Percentiles rank a stretch among this genome's conserved stretches.
Evolutionary conservation across 2,888 invertebrate genomes (phyloP).

Genomic region (Danaus chrysippus): DNA sequence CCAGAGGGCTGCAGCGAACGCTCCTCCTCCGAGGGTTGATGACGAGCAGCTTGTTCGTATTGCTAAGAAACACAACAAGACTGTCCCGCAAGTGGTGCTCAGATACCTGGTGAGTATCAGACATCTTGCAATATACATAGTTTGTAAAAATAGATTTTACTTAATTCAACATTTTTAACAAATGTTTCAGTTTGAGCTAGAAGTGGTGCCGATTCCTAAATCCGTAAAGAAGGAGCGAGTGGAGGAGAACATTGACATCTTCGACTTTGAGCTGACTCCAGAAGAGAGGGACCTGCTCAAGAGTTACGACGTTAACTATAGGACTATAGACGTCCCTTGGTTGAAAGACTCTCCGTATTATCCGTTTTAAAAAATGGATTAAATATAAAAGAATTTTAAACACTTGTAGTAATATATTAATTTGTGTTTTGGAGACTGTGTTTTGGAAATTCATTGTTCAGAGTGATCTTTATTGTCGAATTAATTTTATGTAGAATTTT

Average conservation of each 20-base stretch:
- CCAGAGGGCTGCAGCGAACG: constrained; percentile 64
- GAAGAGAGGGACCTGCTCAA: constrained; percentile 36
- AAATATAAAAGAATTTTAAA: no score
- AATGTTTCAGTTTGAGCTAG: constrained; percentile 50
- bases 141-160: not conserved
- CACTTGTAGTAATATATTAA: no score
- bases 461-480: no score
- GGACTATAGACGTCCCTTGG: constrained; percentile 46
- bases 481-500: no score
- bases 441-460: no score
- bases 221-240: constrained; percentile 52
- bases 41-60: constrained; percentile 75
- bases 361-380: constrained; percentile 42
- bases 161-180: not conserved
- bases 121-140: constrained; percentile 6
- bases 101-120: constrained; percentile 81
- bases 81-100: constrained; percentile 80
- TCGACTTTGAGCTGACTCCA: constrained; percentile 47
- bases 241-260: constrained; percentile 52
- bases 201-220: constrained; percentile 57
- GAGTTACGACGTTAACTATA: constrained; percentile 45
- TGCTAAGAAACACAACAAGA: constrained; percentile 81
- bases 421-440: no score
- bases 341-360: constrained; percentile 52
- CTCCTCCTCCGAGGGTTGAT: constrained; percentile 75